These are phyloP conservation scores for Mirounga angustirostris DNA, from an alignment of 2,113 vertebrate species.

Conservation along the genomic window DNA sequence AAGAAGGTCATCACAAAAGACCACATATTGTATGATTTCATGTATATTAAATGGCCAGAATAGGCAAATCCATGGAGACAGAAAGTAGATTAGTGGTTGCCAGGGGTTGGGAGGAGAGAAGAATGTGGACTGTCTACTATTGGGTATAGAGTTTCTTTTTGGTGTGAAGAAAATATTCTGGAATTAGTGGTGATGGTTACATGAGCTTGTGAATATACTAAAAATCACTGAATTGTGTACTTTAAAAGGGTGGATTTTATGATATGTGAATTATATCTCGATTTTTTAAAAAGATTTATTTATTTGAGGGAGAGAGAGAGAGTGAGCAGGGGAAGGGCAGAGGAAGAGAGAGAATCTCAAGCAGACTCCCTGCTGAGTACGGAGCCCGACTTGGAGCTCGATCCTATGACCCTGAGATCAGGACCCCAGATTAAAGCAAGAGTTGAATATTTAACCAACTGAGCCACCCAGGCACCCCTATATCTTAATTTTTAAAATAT, in stretches of 20 bases:
- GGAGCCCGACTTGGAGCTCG: background rate
- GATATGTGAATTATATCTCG: background rate
- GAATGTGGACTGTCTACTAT: background rate
- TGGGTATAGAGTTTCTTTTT: background rate
- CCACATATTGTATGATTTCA: background rate
- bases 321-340: background rate
- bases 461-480: background rate
- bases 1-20: background rate
- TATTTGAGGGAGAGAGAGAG: background rate
- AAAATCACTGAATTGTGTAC: background rate
- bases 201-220: background rate
- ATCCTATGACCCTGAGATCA: background rate
- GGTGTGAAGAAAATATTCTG: background rate
- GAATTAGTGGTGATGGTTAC: background rate
- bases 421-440: background rate
- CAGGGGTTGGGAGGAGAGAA: background rate
- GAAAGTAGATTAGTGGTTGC: background rate
- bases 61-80: background rate
- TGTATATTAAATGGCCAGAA: background rate
- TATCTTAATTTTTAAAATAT: background rate
- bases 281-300: background rate
- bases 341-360: background rate
- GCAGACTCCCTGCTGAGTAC: background rate
- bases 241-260: background rate
- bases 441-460: background rate